These are phyloP conservation scores for Alloplasta piceator DNA, from an alignment of 2,888 invertebrate species.

Conservation along the genomic window DNA sequence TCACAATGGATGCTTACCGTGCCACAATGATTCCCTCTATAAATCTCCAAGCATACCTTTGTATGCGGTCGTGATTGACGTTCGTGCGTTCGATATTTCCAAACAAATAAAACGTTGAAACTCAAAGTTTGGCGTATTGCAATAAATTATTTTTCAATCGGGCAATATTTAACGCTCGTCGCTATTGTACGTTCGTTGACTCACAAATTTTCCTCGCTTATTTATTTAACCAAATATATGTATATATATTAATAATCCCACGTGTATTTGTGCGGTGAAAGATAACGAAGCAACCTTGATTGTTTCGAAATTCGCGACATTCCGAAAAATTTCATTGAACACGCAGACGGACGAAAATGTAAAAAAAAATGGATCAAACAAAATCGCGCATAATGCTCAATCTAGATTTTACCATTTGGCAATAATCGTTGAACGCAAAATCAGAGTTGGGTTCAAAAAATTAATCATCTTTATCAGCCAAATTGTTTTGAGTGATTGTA, in stretches of 20 bases:
- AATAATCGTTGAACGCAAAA: conserved; percentile 39
- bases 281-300: background rate
- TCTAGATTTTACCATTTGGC: conserved; percentile 46
- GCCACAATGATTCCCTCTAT: conserved; percentile 37
- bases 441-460: background rate
- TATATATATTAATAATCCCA: too few species aligned
- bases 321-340: conserved; percentile 28
- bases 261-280: conserved; percentile 22
- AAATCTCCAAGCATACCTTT: background rate
- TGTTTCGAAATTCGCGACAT: conserved; percentile 6
- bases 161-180: background rate
- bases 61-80: background rate
- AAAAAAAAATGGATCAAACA: conserved; percentile 31
- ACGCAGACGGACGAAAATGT: background rate
- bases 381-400: conserved; percentile 62
- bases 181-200: background rate
- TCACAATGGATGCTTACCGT: conserved; percentile 34
- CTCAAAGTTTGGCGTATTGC: background rate
- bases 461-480: too few species aligned
- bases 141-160: background rate
- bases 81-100: conserved; percentile 29
- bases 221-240: too few species aligned
- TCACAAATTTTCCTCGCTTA: background rate
- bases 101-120: conserved; percentile 7
- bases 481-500: too few species aligned